Conservation (phyloP, 2,888 invertebrate species). For the Nemotelus pantherinus region DNA sequence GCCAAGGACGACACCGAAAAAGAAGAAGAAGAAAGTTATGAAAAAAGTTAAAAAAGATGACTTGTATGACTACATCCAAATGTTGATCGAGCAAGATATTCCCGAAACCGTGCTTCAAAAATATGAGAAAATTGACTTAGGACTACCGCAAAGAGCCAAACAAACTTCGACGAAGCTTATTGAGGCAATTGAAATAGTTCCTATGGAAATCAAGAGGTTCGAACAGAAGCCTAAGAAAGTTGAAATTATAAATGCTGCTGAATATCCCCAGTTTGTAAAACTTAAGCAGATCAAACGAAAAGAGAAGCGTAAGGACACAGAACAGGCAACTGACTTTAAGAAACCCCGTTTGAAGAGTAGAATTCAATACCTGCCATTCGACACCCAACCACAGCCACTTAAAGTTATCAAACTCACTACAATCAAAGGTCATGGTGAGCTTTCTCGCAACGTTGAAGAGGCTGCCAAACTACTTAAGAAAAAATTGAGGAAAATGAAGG, state of each 20-base stretch:
- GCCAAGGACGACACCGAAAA: constrained; percentile 51
- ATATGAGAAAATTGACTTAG: constrained; percentile 64
- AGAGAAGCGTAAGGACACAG: constrained; percentile 55
- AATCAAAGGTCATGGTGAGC: constrained; percentile 70
- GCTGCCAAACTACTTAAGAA: constrained; percentile 72
- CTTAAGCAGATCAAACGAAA: constrained; percentile 65
- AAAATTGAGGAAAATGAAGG: constrained; percentile 65
- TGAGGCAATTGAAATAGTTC: constrained; percentile 60
- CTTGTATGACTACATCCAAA: constrained; percentile 61
- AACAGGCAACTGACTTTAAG: constrained; percentile 63
- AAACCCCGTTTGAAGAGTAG: constrained; percentile 73
- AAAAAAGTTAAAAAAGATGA: constrained; percentile 63
- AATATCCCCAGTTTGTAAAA: constrained; percentile 73
- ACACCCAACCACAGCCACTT: constrained; percentile 68
- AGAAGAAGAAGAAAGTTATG: constrained; percentile 59
- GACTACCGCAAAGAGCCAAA: constrained; percentile 56
- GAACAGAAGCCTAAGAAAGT: constrained; percentile 71
- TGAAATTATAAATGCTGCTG: constrained; percentile 69
- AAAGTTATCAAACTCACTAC: constrained; percentile 66
- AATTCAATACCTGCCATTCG: constrained; percentile 73
- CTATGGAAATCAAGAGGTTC: constrained; percentile 71
- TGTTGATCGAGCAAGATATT: constrained; percentile 63
- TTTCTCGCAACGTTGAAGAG: constrained; percentile 76
- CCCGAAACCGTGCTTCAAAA: constrained; percentile 64
- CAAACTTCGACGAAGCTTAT: constrained; percentile 54